phyloP scores from a whole-genome alignment of 2,888 invertebrate species.

The Andricus quercusramuli region DNA sequence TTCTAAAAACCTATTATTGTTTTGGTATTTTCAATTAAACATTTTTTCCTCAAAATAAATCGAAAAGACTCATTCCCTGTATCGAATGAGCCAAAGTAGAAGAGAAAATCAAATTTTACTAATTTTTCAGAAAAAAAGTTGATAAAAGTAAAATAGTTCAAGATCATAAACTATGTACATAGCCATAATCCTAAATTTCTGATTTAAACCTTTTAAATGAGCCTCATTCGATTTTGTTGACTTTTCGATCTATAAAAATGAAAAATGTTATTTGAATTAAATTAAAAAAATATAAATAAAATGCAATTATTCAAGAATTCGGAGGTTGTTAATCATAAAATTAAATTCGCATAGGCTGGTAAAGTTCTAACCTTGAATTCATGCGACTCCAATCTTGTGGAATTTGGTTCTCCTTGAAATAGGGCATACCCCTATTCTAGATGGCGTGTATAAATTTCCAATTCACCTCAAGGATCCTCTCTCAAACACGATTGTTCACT shows the following conservation, averaged over 20 bases:
- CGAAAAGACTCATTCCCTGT: not conserved
- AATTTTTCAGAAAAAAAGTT: too few relatives aligned
- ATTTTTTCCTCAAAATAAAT: not conserved
- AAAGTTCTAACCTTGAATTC: constrained; percentile 10
- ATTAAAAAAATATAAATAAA: not conserved
- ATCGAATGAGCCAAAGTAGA: not conserved
- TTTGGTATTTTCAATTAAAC: not conserved
- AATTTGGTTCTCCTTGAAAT: constrained; percentile 2
- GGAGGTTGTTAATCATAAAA: not conserved
- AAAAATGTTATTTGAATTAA: not conserved
- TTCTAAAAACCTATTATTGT: not conserved
- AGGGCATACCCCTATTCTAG: constrained; percentile 13
- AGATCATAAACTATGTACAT: too few relatives aligned
- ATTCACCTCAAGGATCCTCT: not conserved
- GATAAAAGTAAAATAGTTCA: too few relatives aligned
- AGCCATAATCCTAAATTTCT: too few relatives aligned
- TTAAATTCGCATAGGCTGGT: not conserved
- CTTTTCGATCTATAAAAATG: too few relatives aligned
- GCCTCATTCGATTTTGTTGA: too few relatives aligned
- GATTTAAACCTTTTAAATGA: too few relatives aligned
- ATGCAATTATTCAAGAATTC: not conserved
- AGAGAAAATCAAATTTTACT: too few relatives aligned
- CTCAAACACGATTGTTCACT: constrained; percentile 7
- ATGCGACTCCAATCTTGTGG: constrained; percentile 3
- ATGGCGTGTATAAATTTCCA: not conserved